Percentiles rank a stretch among this genome's conserved stretches.
These are phyloP conservation scores for Smutsia temminckii DNA, from an alignment of 2,797 vertebrate species.

Conservation along the genomic window DNA sequence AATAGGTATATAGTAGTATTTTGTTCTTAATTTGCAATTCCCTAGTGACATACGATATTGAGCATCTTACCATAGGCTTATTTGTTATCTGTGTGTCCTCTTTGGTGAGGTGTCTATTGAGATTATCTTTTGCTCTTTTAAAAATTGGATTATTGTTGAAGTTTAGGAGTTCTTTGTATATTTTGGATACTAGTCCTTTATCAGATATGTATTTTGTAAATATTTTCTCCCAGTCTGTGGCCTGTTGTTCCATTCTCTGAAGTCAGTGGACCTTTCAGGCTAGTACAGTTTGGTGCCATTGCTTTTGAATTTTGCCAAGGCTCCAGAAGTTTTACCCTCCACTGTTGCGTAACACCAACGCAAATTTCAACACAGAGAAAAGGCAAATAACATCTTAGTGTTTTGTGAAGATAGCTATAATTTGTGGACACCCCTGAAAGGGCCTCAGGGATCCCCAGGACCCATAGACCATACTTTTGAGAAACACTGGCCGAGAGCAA, in stretches of 20 bases:
- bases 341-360: not conserved
- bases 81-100: not conserved
- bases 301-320: not conserved
- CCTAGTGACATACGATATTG: not conserved
- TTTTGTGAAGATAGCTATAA: not conserved
- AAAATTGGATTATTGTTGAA: not conserved
- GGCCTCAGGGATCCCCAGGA: not conserved
- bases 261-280: not conserved
- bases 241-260: not conserved
- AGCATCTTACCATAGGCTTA: not conserved
- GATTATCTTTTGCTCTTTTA: not conserved
- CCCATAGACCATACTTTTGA: not conserved
- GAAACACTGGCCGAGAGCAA: not conserved
- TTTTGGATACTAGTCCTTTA: not conserved
- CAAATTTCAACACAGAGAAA: not conserved
- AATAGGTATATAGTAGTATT: not conserved
- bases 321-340: not conserved
- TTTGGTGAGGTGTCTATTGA: not conserved
- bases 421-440: not conserved
- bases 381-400: not conserved
- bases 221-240: not conserved
- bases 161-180: conserved; percentile 35
- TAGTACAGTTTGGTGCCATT: not conserved
- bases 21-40: not conserved
- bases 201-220: conserved; percentile 39